Evolutionary conservation across 2,888 invertebrate genomes (phyloP), one percentile per base, ranked within the genome.

Genomic region (Caenorhabditis drosophilae): DNA sequence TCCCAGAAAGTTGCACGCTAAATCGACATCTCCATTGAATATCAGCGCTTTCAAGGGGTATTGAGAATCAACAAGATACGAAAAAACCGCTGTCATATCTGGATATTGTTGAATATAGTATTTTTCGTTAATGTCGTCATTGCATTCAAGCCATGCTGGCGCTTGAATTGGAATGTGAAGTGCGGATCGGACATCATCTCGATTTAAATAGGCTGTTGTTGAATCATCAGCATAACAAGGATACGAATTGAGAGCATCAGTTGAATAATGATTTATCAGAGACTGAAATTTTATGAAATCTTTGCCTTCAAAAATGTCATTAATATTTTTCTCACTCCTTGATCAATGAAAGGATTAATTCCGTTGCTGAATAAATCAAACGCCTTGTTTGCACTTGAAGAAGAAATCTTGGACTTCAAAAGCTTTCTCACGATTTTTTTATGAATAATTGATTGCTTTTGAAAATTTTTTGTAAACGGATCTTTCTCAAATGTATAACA

Each of bases 21-120:
- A 64, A 49, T 81, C 80, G 25, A 68, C 75, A 45, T 77, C 78
- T 60, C 80, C 80, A 67, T 80, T 80, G 61, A 75, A 80, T 45
- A 80, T 70, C 12, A 80, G 61, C 56, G 75, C 52, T 15, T 63
- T 62, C 6, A 79, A 57, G 26, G 70, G 58, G 52, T 68, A 64
- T 6, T 38, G 52, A 12, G 71, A 72, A 31, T 70, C 51, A 41
- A 74, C 42, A 22, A 76, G 55, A 34, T 25, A 51, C 25, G 76
- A 46, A 73, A 80, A 80, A n/a, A 78, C 64, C n/a, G 66, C 47
- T 1, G 72, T 73, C 42, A 70, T 73, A 58, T 80, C 78, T 49
- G 76, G 63, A 55, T 76, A 51, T 46, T 77, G 70, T 54, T 77
- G 78, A 6, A 62, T 51, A 68, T 79, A 79, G 26, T 70, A 70